A percentile compares a stretch with the other conserved stretches of the same genome.
phyloP scores from a whole-genome alignment of 2,888 invertebrate genomes.

The Germaria angustata region DNA sequence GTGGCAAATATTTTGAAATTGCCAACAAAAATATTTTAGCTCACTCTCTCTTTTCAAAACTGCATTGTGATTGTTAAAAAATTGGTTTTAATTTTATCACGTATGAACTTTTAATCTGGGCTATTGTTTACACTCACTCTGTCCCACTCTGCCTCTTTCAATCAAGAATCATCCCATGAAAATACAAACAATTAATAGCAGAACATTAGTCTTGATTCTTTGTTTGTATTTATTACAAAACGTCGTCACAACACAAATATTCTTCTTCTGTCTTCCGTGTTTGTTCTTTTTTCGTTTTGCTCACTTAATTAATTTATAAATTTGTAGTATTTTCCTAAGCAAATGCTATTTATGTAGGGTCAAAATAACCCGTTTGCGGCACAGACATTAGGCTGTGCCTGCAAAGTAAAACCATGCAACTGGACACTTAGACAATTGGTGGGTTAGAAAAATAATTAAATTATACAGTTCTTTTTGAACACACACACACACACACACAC shows the following conservation, averaged over 20 bases:
- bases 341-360: neutral
- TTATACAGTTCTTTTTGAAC: neutral
- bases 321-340: neutral
- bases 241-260: neutral
- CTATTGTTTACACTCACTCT: neutral
- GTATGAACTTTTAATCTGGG: neutral
- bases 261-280: neutral
- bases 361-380: neutral
- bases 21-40: neutral
- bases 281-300: neutral
- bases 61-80: neutral
- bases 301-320: constrained; percentile 5
- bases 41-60: neutral
- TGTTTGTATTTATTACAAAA: constrained; percentile 21
- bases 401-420: neutral
- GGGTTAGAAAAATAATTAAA: constrained; percentile 15
- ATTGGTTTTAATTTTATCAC: neutral
- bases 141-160: neutral
- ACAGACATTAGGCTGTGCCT: neutral
- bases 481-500: too few relatives aligned
- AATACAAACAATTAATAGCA: constrained; percentile 1
- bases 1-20: neutral
- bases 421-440: neutral
- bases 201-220: constrained; percentile 52
- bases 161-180: neutral